Percentiles rank a stretch among this genome's conserved stretches.
phyloP scores from a whole-genome alignment of 1,140 invertebrate species.

The Bombus huntii region DNA sequence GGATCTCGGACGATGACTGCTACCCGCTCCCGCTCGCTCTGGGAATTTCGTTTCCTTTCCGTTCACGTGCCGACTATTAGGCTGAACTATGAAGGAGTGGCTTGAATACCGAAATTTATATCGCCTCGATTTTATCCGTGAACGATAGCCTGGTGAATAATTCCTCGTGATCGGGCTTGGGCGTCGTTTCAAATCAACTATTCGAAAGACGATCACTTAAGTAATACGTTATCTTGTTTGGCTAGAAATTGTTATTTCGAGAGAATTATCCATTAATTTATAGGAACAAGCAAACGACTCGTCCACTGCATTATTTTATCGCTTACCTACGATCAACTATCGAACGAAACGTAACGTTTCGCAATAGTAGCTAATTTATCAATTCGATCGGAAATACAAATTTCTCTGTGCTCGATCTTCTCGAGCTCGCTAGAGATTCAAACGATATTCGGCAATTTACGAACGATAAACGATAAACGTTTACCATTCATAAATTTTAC shows the following conservation, averaged over 20 bases:
- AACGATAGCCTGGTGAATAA: constrained; percentile 5
- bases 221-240: too few species aligned
- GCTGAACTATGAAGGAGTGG: constrained; percentile 40
- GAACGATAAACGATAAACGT: too few species aligned
- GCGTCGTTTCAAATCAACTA: neutral
- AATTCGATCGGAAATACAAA: too few species aligned
- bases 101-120: constrained; percentile 43
- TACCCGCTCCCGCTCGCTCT: constrained; percentile 33
- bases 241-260: too few species aligned
- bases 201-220: neutral
- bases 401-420: too few species aligned
- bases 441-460: too few species aligned
- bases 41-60: constrained; percentile 52
- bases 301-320: too few species aligned
- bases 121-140: neutral
- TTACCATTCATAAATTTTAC: too few species aligned
- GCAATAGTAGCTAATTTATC: too few species aligned
- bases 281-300: neutral
- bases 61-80: constrained; percentile 49
- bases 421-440: too few species aligned
- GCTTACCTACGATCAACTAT: too few species aligned
- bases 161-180: neutral
- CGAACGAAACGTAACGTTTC: too few species aligned
- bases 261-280: neutral
- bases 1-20: constrained; percentile 52